A percentile compares a stretch with the other conserved stretches of the same genome.
phyloP scores from a whole-genome alignment of 2,113 vertebrate species.

The Ginglymostoma cirratum region DNA sequence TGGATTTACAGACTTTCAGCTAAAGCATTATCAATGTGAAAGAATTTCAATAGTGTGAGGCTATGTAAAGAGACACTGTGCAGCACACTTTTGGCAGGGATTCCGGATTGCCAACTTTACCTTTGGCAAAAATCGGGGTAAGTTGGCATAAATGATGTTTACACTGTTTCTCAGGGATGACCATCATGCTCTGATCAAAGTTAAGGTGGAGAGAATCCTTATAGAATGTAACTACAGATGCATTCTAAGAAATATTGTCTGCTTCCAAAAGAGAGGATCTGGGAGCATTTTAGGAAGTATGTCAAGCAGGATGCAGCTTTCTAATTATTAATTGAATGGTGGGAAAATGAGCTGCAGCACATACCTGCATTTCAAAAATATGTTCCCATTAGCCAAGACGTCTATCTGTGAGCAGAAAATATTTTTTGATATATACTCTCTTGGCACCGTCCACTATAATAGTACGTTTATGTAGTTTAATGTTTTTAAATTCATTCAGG shows the following conservation, averaged over 20 bases:
- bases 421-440: too few species aligned
- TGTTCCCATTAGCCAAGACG: too few species aligned
- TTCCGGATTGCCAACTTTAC: neutral
- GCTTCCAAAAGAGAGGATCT: neutral
- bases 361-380: too few species aligned
- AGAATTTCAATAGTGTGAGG: neutral
- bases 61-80: neutral
- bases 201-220: neutral
- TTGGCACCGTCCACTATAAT: too few species aligned
- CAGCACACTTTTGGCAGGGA: neutral
- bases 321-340: too few species aligned
- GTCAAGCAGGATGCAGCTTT: too few species aligned
- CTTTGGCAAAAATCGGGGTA: neutral
- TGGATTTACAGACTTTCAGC: neutral
- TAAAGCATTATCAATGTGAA: neutral
- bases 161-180: neutral
- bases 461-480: too few species aligned
- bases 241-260: neutral
- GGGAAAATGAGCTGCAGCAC: too few species aligned
- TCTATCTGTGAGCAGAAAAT: too few species aligned
- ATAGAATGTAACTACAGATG: neutral
- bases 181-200: neutral
- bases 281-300: neutral
- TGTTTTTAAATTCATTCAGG: too few species aligned
- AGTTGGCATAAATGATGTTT: neutral